Base-by-base conservation (phyloP, 2,888 invertebrate genomes). In the Chamaedrilus cognettii region DNA sequence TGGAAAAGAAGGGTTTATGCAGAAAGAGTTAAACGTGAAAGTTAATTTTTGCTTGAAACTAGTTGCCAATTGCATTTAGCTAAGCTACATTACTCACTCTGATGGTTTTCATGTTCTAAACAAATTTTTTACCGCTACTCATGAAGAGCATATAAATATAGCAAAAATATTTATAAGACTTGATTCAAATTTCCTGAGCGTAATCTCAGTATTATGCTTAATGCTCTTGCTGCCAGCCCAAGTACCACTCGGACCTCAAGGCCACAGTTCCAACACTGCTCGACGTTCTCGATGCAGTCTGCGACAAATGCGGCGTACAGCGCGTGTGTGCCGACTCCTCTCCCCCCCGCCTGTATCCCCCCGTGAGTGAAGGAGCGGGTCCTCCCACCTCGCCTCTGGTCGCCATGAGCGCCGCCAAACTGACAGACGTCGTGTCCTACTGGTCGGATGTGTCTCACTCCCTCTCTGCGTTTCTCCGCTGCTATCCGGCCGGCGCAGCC, bases 401-500 rank as follows among this genome's bases (percentile, higher is more conserved):
- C 49, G 60, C 75, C 55, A 76, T 81, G 66, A 76, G 79, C 66
- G 75, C 76, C 15, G 55, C 65, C 30, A 77, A 79, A 19, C 77
- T 90, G n/a, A 87, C 87, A 70, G 92, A 92, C 78, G 79, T 91
- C 35, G 86, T 90, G 0, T 79, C 89, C 51, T 90, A 90, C 75
- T 80, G 91, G 49, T 78, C 90, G 65, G 93, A 93, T 78, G 88
- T 88, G 19, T 87, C 89, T 0, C 87, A 88, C 77, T 90, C 90
- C 0, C 77, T 93, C 59, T 86, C 87, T 76, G 84, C 89, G 73
- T 89, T 93, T 67, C 75, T 91, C n/a, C 89, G 90, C 63, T 85
- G 88, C 0, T 90, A 89, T 77, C 87, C 89, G 0, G 85, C 87
- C 4, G 87, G 87, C 34, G 86, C 85, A 78, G 58, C 78, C 70